These are phyloP conservation scores for Psilanteris sp. DNA, from an alignment of 1,140 invertebrate species.

Conservation along the genomic window DNA sequence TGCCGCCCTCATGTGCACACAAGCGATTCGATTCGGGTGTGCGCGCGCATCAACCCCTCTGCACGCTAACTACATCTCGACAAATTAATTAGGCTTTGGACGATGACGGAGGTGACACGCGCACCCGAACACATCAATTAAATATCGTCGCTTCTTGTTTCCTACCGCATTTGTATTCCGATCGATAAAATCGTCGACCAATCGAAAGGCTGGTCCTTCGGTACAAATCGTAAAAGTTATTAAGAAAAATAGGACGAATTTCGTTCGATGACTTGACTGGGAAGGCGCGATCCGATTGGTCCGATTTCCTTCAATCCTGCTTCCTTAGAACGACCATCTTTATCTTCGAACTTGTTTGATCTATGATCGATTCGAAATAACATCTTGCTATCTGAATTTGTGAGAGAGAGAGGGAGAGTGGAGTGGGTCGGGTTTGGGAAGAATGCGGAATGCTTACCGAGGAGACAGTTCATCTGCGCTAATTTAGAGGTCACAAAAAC, in stretches of 20 bases:
- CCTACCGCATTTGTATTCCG: neutral
- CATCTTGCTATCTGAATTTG: slow-evolving; percentile 19
- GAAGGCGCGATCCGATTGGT: slow-evolving; percentile 31
- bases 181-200: slow-evolving; percentile 17
- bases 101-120: slow-evolving; percentile 11
- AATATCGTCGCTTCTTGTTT: neutral
- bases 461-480: slow-evolving; percentile 11
- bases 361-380: slow-evolving; percentile 17
- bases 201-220: slow-evolving; percentile 17
- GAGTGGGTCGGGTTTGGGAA: slow-evolving; percentile 15
- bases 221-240: slow-evolving; percentile 44
- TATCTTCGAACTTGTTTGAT: slow-evolving; percentile 8
- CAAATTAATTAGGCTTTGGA: slow-evolving; percentile 22
- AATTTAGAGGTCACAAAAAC: slow-evolving; percentile 14
- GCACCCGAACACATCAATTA: neutral
- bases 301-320: slow-evolving; percentile 16
- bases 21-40: neutral
- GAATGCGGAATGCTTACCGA: slow-evolving; percentile 35
- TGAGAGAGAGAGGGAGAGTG: slow-evolving; percentile 30
- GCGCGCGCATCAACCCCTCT: neutral
- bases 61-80: neutral
- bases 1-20: neutral
- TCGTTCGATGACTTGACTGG: slow-evolving; percentile 52
- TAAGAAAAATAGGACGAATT: slow-evolving; percentile 63
- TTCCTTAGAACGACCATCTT: too few species aligned